Base-by-base conservation (phyloP, 2,797 vertebrate species). In the Esox masquinongy region DNA sequence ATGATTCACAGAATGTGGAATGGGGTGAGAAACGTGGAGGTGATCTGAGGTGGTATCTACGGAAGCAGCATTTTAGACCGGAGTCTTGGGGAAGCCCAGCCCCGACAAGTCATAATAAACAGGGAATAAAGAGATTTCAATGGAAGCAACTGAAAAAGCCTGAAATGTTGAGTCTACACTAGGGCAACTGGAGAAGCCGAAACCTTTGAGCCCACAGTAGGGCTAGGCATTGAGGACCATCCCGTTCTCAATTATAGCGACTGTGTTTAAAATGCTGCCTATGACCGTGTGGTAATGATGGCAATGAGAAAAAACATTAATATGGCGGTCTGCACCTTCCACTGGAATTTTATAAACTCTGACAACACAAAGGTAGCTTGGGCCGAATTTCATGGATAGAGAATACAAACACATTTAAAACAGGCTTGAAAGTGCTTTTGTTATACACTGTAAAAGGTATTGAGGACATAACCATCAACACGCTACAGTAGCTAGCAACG, bases 1-100 rank as follows among this genome's bases (percentile, higher is more conserved):
- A 90, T 72, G 90, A 87, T 74, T 76, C 70, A 81, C 70, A 81
- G 53, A 75, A 70, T 73, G 68, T 81, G 75, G 71, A 83, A 80
- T 76, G 80, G 31, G 72, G 74, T 76, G 75, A 64, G 71, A 80
- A 75, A 73, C 47, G 77, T 68, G 72, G 36, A 34, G 49, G 70
- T 72, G 63, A 53, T 51, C 72, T 68, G 68, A 39, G 68, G 77
- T 51, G 63, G 75, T 68, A 47, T 69, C n/a, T 24, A 72, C 31
- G 17, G 22, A 61, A 72, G 80, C 86, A 85, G 84, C 84, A 82
- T 83, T 85, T 83, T 85, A 77, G 74, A 73, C 77, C 53, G 74
- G 74, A 61, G 69, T 31, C 64, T 71, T 56, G 68, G 39, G 69
- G 68, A 53, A 43, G 31, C 8, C n/a, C 4, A 64, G 26, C 22